Evolutionary conservation across 2,888 invertebrate species (phyloP).

Genomic region (Rhimphoctona megacephalus): DNA sequence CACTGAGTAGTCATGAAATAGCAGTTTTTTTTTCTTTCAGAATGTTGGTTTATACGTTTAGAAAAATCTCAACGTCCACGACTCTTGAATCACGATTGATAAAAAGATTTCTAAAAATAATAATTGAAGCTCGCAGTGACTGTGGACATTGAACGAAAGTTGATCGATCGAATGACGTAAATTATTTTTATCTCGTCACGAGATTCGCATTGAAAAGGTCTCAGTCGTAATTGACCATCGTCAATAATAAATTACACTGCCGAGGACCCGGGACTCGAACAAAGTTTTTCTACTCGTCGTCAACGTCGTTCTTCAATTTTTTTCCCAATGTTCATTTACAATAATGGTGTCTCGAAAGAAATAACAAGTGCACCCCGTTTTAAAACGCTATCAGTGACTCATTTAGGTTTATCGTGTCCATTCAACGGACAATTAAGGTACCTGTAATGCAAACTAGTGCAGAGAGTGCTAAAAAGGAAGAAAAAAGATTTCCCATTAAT

Average conservation of each 20-base stretch:
- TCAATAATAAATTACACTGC: slow-evolving; percentile 30
- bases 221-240: slow-evolving; percentile 56
- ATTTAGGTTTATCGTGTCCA: neutral
- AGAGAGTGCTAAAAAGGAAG: neutral
- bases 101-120: neutral
- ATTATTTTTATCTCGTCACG: slow-evolving; percentile 47
- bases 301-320: neutral
- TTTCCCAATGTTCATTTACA: slow-evolving; percentile 9
- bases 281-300: slow-evolving; percentile 23
- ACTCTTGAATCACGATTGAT: neutral
- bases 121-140: neutral
- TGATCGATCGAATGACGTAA: slow-evolving; percentile 37
- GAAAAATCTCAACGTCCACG: slow-evolving; percentile 8
- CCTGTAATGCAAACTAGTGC: neutral
- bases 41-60: neutral
- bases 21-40: neutral
- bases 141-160: neutral
- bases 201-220: slow-evolving; percentile 57
- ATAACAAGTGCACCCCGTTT: neutral
- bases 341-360: neutral
- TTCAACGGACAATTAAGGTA: neutral
- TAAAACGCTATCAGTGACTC: neutral
- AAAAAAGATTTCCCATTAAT: neutral
- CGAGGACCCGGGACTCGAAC: slow-evolving; percentile 31
- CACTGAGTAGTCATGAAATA: slow-evolving; percentile 6